Percentiles rank a stretch among this genome's conserved stretches.
Evolutionary conservation across 2,888 invertebrate species (phyloP).

Genomic region (Augochlorella aurata): DNA sequence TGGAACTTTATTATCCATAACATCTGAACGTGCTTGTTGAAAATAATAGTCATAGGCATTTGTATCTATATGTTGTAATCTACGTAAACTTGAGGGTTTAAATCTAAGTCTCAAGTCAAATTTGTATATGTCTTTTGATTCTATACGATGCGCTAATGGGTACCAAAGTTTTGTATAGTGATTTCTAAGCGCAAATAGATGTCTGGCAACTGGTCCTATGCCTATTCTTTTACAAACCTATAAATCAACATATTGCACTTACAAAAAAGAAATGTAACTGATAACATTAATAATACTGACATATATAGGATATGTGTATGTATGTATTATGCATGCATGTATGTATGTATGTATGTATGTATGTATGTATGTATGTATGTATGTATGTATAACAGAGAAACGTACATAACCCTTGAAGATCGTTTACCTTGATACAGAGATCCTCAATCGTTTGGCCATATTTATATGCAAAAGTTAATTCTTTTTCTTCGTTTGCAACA

Average conservation of each 20-base stretch:
- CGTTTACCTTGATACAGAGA: conserved; percentile 77
- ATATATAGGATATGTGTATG: not conserved
- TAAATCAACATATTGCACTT: conserved; percentile 31
- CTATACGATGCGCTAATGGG: conserved; percentile 85
- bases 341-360: no score
- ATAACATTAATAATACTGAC: not conserved
- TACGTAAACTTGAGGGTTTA: conserved; percentile 87
- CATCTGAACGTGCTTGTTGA: conserved; percentile 92
- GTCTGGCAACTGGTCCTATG: conserved; percentile 89
- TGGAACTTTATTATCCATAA: conserved; percentile 89
- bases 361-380: no score
- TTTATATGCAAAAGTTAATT: conserved; percentile 70
- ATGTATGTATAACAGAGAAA: no score
- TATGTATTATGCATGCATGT: no score
- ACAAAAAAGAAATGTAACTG: not conserved
- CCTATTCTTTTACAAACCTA: conserved; percentile 87
- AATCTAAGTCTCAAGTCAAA: conserved; percentile 92
- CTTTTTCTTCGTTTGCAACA: conserved; percentile 73
- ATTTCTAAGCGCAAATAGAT: conserved; percentile 90
- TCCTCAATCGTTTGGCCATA: conserved; percentile 75
- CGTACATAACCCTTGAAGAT: not conserved
- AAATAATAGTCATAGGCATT: conserved; percentile 93
- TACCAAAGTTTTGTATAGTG: conserved; percentile 87
- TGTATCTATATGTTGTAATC: conserved; percentile 87
- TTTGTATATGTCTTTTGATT: conserved; percentile 82